Conservation (phyloP, 1,140 invertebrate genomes). For the Matsumurasca onukii region DNA sequence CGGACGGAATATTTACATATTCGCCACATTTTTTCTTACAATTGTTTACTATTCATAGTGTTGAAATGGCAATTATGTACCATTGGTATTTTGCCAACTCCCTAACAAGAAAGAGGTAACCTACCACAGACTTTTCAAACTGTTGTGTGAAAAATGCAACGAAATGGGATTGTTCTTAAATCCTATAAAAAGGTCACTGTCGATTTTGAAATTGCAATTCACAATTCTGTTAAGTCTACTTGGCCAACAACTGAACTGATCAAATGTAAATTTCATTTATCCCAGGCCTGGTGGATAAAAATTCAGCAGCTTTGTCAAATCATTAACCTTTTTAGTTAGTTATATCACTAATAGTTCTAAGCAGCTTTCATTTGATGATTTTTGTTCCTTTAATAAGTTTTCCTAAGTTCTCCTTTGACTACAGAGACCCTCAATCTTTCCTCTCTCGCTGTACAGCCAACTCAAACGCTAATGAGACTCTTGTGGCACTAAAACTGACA, state of each 20-base stretch:
- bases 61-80: slow-evolving; percentile 1
- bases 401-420: too few species aligned
- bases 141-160: background rate
- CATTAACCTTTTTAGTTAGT: too few species aligned
- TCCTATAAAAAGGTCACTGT: background rate
- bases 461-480: too few species aligned
- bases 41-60: background rate
- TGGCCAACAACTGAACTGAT: background rate
- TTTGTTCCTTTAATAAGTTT: too few species aligned
- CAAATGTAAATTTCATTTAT: background rate
- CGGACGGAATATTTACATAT: background rate
- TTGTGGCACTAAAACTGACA: too few species aligned
- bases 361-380: too few species aligned
- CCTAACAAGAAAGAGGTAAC: background rate
- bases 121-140: background rate
- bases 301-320: background rate
- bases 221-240: background rate
- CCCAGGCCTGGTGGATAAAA: background rate
- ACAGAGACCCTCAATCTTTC: too few species aligned
- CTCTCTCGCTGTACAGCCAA: too few species aligned
- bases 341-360: too few species aligned
- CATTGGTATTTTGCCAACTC: too few species aligned
- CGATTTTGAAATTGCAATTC: too few species aligned
- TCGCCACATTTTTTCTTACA: background rate
- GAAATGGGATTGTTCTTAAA: background rate